Percentiles rank a stretch among this genome's conserved stretches.
phyloP scores from a whole-genome alignment of 2,113 vertebrate species.

The Pongo abelii region DNA sequence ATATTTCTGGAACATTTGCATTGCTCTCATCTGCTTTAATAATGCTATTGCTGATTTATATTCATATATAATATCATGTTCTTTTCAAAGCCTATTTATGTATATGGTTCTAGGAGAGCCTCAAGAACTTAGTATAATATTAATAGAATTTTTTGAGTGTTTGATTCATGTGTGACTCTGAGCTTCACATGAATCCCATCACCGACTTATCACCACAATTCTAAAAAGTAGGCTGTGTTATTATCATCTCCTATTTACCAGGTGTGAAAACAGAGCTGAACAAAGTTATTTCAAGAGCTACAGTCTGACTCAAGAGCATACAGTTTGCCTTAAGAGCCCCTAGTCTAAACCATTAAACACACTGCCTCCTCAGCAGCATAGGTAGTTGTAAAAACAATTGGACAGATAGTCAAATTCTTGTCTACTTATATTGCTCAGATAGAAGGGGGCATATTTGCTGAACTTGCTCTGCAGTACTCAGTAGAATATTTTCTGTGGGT shows the following conservation, averaged over 20 bases:
- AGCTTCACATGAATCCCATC: neutral
- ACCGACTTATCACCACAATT: neutral
- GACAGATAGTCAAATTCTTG: neutral
- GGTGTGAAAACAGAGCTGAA: neutral
- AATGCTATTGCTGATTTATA: neutral
- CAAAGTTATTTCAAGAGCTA: neutral
- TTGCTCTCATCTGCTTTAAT: conserved; percentile 49
- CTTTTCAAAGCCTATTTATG: conserved; percentile 40
- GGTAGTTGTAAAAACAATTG: neutral
- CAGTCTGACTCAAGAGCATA: neutral
- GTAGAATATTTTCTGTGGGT: neutral
- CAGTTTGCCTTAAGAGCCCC: neutral
- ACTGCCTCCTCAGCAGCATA: neutral
- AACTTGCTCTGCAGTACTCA: neutral
- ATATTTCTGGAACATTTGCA: neutral
- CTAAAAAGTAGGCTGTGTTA: neutral
- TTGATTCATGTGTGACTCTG: neutral
- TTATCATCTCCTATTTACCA: neutral
- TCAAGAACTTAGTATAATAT: neutral
- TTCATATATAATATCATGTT: neutral
- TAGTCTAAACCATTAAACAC: neutral
- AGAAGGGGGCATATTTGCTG: neutral
- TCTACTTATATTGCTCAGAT: neutral
- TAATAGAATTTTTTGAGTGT: neutral
- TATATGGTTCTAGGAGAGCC: neutral